Conservation (phyloP, 2,888 invertebrate genomes). For the Elgonia sp. region DNA sequence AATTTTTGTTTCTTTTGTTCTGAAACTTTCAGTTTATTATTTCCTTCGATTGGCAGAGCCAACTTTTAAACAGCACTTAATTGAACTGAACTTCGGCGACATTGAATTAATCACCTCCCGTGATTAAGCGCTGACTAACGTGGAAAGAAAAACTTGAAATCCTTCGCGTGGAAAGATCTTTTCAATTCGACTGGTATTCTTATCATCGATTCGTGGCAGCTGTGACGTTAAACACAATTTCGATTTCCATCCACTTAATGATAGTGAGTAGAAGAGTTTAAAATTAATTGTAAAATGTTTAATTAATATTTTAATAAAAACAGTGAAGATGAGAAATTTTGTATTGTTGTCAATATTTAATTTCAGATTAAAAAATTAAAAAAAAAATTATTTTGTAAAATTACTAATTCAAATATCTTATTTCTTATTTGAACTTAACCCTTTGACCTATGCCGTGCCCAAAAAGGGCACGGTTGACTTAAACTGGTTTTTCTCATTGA, state of each 20-base stretch:
- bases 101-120: slow-evolving; percentile 19
- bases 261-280: not conserved
- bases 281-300: too few species aligned
- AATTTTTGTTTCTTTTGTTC: too few species aligned
- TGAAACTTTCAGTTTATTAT: slow-evolving; percentile 19
- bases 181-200: not conserved
- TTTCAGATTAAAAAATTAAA: too few species aligned
- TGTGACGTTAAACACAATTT: not conserved
- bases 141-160: not conserved
- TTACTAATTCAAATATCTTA: too few species aligned
- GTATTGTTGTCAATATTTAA: too few species aligned
- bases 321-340: too few species aligned
- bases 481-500: too few species aligned
- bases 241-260: not conserved
- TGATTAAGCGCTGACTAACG: slow-evolving; percentile 19
- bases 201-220: not conserved
- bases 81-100: slow-evolving; percentile 23
- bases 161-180: slow-evolving; percentile 6
- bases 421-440: too few species aligned
- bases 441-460: too few species aligned
- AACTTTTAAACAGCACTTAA: slow-evolving; percentile 35
- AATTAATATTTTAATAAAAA: too few species aligned
- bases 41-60: not conserved
- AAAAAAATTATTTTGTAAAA: too few species aligned
- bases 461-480: too few species aligned